These are phyloP conservation scores for Microplitis demolitor DNA, from an alignment of 1,140 invertebrate genomes.

Conservation along the genomic window DNA sequence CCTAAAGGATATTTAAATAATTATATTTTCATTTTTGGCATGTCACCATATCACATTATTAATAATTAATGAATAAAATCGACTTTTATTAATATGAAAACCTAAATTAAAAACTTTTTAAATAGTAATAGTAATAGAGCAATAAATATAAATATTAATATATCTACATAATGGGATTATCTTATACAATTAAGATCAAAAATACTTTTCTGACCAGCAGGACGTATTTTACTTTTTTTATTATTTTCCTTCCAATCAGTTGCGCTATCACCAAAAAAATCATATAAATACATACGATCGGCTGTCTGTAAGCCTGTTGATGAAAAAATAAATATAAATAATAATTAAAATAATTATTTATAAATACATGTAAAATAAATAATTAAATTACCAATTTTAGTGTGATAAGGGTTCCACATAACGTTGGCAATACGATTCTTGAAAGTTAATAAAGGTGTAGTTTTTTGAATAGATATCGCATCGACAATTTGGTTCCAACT, in stretches of 20 bases:
- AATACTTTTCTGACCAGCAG: constrained; percentile 12
- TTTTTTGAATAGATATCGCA: constrained; percentile 3
- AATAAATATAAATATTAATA: background rate
- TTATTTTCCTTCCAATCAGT: constrained; percentile 14
- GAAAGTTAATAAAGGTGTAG: background rate
- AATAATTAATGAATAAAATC: background rate
- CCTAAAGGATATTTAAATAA: constrained; percentile 12
- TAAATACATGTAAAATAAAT: background rate
- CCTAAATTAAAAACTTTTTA: too few species aligned
- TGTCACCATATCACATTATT: background rate
- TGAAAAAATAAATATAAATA: background rate
- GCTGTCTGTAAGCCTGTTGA: background rate
- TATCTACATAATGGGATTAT: background rate
- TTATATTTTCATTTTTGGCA: constrained; percentile 3
- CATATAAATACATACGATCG: constrained; percentile 34
- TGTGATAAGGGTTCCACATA: background rate
- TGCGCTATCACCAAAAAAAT: constrained; percentile 42
- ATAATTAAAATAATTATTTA: background rate
- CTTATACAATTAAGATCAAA: constrained; percentile 18
- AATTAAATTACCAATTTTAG: background rate
- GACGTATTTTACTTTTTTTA: background rate
- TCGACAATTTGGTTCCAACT: constrained; percentile 44
- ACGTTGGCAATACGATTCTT: background rate
- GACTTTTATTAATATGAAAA: background rate
- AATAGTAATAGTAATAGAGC: background rate